Percentiles rank a stretch among this genome's conserved stretches.
These are phyloP conservation scores for Ectemnius lituratus DNA, from an alignment of 2,888 invertebrate species.

Conservation along the genomic window DNA sequence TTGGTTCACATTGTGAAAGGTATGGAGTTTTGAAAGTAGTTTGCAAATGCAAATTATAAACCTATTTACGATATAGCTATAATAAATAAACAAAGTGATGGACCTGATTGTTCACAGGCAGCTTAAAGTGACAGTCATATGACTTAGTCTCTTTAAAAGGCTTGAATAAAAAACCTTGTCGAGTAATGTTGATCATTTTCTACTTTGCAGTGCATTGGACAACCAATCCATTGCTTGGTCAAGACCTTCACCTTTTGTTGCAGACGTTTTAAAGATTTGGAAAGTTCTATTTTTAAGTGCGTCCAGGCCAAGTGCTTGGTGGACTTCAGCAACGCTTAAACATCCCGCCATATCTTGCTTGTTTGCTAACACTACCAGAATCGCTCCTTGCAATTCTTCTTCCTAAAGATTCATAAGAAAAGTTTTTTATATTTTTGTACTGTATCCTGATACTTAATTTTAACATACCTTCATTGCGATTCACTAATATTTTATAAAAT, in stretches of 20 bases:
- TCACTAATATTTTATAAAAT: background rate
- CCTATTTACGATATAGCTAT: slow-evolving; percentile 56
- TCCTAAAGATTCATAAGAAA: slow-evolving; percentile 82
- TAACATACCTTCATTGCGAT: too few relatives aligned
- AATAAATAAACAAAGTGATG: slow-evolving; percentile 60
- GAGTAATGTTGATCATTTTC: slow-evolving; percentile 82
- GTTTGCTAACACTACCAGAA: slow-evolving; percentile 97
- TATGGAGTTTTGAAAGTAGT: slow-evolving; percentile 31
- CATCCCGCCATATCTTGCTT: slow-evolving; percentile 99
- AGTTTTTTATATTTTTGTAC: slow-evolving; percentile 17
- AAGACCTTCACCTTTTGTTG: slow-evolving; percentile 97
- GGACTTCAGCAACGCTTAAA: slow-evolving; percentile 97
- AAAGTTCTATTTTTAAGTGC: slow-evolving; percentile 97
- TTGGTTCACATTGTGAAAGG: slow-evolving; percentile 48
- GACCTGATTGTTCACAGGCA: slow-evolving; percentile 32
- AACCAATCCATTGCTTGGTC: slow-evolving; percentile 99
- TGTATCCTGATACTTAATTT: too few relatives aligned
- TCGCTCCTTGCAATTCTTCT: slow-evolving; percentile 97
- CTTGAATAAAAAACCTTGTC: slow-evolving; percentile 54
- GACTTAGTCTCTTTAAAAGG: slow-evolving; percentile 69
- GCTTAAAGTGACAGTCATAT: slow-evolving; percentile 65
- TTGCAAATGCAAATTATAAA: slow-evolving; percentile 47
- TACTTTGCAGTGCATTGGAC: slow-evolving; percentile 92
- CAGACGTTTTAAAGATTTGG: slow-evolving; percentile 99
- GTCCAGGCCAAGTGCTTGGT: slow-evolving; percentile 96